A percentile compares a stretch with the other conserved stretches of the same genome.
Conservation (phyloP, 2,113 vertebrate genomes). For the Paradoxurus hermaphroditus region DNA sequence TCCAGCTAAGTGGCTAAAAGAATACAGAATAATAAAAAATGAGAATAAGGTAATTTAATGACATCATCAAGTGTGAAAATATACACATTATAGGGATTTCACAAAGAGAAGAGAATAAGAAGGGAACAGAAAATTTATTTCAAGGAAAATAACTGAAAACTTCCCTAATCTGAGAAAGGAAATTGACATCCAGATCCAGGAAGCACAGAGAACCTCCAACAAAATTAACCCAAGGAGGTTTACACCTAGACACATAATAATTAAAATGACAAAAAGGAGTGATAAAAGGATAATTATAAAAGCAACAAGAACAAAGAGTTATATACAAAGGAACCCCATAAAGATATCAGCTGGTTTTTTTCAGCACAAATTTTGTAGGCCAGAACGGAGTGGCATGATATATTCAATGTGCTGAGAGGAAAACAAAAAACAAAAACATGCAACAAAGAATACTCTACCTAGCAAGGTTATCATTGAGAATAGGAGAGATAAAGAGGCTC, state of each 20-base stretch:
- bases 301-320: background rate
- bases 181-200: background rate
- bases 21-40: background rate
- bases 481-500: background rate
- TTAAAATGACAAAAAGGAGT: background rate
- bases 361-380: background rate
- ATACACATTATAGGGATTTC: background rate
- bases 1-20: background rate
- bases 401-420: background rate
- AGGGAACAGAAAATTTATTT: background rate
- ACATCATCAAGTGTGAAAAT: background rate
- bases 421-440: background rate
- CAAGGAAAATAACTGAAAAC: background rate
- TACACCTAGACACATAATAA: background rate
- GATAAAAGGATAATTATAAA: background rate
- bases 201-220: background rate
- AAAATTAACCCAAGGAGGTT: background rate
- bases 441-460: background rate
- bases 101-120: background rate
- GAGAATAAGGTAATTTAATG: background rate
- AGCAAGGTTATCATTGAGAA: background rate
- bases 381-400: background rate
- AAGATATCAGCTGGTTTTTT: background rate
- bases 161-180: background rate
- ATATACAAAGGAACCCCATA: background rate